Evolutionary conservation across 1,140 invertebrate species (phyloP).

Genomic region (Brachionus manjavacas): DNA sequence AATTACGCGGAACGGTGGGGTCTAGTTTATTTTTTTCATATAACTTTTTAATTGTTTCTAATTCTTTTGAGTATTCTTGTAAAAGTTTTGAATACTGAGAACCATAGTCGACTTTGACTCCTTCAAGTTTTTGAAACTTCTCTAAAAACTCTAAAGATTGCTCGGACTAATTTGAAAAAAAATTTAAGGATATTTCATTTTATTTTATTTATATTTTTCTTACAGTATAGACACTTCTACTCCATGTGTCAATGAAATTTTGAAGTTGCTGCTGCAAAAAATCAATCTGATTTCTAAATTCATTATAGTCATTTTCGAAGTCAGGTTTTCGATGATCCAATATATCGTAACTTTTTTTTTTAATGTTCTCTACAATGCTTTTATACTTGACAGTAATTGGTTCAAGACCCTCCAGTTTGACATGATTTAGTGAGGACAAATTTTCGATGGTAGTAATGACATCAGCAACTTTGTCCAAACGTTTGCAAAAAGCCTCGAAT

Average conservation of each 20-base stretch:
- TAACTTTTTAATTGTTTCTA: conserved; percentile 68
- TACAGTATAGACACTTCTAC: conserved; percentile 53
- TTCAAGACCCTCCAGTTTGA: conserved; percentile 57
- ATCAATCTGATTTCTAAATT: conserved; percentile 70
- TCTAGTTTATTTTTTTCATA: conserved; percentile 58
- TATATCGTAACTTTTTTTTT: conserved; percentile 82
- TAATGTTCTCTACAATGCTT: conserved; percentile 66
- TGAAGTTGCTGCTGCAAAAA: conserved; percentile 53
- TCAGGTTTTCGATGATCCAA: conserved; percentile 80
- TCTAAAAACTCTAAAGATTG: conserved; percentile 54
- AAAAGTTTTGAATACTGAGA: conserved; percentile 79
- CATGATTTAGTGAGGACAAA: conserved; percentile 51
- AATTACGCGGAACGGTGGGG: conserved; percentile 55
- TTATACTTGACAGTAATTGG: conserved; percentile 53
- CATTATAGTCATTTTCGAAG: conserved; percentile 77
- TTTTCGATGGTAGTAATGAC: conserved; percentile 80
- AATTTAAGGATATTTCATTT: neutral
- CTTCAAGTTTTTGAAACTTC: conserved; percentile 56
- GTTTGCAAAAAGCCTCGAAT: conserved; percentile 84
- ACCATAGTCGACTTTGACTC: conserved; percentile 53
- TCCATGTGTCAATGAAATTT: conserved; percentile 57
- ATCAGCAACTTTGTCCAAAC: conserved; percentile 76
- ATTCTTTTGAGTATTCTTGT: conserved; percentile 74
- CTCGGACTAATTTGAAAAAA: conserved; percentile 50
- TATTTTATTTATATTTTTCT: neutral